Evolutionary conservation across 2,113 vertebrate genomes (phyloP).

Genomic region (Leucopsar rothschildi): DNA sequence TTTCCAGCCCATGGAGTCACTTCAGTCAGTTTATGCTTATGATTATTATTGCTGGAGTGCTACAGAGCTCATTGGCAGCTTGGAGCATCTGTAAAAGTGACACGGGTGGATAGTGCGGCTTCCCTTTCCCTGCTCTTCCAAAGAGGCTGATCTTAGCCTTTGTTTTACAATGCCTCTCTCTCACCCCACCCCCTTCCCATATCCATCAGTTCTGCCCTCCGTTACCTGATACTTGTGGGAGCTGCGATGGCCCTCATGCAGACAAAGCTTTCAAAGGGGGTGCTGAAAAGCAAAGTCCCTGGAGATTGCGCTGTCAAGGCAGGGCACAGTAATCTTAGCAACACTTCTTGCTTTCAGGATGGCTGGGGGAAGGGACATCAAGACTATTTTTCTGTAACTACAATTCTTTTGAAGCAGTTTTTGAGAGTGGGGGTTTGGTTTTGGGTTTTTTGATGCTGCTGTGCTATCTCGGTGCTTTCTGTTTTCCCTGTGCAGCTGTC

Average conservation of each 20-base stretch:
- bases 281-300: constrained; percentile 86
- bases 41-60: constrained; percentile 80
- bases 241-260: constrained; percentile 80
- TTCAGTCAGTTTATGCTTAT: constrained; percentile 67
- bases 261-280: constrained; percentile 92
- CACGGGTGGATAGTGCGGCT: constrained; percentile 45
- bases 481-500: neutral
- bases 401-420: neutral
- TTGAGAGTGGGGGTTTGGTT: neutral
- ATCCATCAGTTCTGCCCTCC: constrained; percentile 58
- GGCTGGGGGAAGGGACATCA: constrained; percentile 14
- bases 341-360: constrained; percentile 47
- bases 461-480: neutral
- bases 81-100: constrained; percentile 70
- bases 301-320: constrained; percentile 65
- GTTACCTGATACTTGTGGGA: constrained; percentile 97
- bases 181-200: constrained; percentile 64
- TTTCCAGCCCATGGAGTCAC: constrained; percentile 67
- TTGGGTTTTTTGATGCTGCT: neutral
- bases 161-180: constrained; percentile 59
- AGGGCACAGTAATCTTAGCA: constrained; percentile 72
- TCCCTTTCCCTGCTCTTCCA: neutral
- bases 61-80: constrained; percentile 68
- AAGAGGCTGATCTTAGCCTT: constrained; percentile 49
- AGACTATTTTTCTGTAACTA: neutral